A percentile compares a stretch with the other conserved stretches of the same genome.
Evolutionary conservation across 2,888 invertebrate species (phyloP).

Genomic region (Tipula vernalis): DNA sequence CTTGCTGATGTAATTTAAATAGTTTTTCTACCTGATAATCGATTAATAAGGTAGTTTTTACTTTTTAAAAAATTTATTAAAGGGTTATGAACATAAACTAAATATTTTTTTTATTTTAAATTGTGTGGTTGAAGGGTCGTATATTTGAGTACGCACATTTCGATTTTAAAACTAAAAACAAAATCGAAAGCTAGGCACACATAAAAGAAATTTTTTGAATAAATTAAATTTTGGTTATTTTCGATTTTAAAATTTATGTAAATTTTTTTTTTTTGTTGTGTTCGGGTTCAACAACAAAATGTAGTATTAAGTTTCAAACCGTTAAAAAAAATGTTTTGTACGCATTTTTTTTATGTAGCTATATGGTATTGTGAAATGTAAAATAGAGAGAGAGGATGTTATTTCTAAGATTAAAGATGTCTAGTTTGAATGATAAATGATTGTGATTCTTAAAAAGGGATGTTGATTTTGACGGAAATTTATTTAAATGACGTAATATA

Average conservation of each 20-base stretch:
- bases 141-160: neutral
- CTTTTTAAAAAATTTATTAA: neutral
- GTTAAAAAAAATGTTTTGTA: neutral
- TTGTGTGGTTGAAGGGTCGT: neutral
- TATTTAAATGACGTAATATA: neutral
- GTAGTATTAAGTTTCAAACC: neutral
- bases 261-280: neutral
- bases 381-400: neutral
- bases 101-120: neutral
- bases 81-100: neutral
- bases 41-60: neutral
- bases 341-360: neutral
- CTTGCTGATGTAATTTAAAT: neutral
- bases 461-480: neutral
- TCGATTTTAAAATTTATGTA: slow-evolving; percentile 4
- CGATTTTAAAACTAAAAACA: neutral
- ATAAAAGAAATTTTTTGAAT: neutral
- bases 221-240: neutral
- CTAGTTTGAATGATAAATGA: neutral
- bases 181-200: neutral
- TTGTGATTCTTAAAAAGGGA: neutral
- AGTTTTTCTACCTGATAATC: neutral
- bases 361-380: neutral
- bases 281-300: neutral
- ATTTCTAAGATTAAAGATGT: neutral